A percentile compares a stretch with the other conserved stretches of the same genome.
Conservation (phyloP, 92 coral and sea anemone species). For the Epizoanthus fatuus region DNA sequence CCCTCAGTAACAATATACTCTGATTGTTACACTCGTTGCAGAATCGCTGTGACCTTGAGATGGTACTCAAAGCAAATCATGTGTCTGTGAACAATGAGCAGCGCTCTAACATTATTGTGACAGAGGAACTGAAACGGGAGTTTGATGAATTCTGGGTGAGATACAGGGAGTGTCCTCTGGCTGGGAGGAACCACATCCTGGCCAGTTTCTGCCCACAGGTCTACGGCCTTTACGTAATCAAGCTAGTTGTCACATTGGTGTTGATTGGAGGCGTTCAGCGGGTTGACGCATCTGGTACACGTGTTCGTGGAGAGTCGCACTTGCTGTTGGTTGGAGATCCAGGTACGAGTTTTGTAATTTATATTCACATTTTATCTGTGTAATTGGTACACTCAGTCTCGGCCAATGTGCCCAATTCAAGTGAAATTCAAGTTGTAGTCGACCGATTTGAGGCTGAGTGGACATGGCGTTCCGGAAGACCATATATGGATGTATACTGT, state of each 20-base stretch:
- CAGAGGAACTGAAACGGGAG: conserved; percentile 92
- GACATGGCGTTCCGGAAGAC: too few species aligned
- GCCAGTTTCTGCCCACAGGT: conserved; percentile 97
- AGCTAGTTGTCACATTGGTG: conserved; percentile 89
- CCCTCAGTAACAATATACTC: too few species aligned
- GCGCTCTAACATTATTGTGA: conserved; percentile 81
- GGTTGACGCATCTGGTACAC: conserved; percentile 88
- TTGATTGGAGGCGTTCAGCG: conserved; percentile 96
- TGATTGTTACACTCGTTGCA: conserved; percentile 12
- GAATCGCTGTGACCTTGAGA: conserved; percentile 96
- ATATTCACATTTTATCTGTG: too few species aligned
- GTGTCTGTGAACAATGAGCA: conserved; percentile 96
- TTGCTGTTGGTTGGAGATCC: conserved; percentile 97
- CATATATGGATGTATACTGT: too few species aligned
- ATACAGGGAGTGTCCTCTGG: conserved; percentile 72
- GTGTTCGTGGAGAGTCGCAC: conserved; percentile 97
- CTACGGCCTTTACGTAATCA: conserved; percentile 95
- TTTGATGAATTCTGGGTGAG: conserved; percentile 92
- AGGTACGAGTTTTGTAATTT: conserved; percentile 58
- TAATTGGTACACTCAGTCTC: too few species aligned
- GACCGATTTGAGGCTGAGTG: too few species aligned
- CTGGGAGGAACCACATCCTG: conserved; percentile 92
- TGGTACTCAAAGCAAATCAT: conserved; percentile 94
- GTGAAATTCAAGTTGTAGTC: too few species aligned
- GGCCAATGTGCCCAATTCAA: too few species aligned